Evolutionary conservation across 2,888 invertebrate species (phyloP).

Genomic region (Plemyria rubiginata): DNA sequence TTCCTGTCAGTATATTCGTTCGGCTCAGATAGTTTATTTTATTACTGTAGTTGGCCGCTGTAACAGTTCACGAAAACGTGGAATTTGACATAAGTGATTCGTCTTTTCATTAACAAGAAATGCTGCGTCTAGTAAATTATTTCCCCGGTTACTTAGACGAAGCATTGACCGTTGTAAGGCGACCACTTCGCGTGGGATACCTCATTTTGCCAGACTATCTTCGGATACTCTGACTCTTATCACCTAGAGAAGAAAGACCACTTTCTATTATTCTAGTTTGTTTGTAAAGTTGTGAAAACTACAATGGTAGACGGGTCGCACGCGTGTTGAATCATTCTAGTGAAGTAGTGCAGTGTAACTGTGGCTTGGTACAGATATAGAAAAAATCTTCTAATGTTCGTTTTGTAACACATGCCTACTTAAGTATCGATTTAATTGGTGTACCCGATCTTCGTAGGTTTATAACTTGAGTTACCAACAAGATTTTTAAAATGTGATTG

Average conservation of each 20-base stretch:
- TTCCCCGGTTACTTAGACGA: constrained; percentile 30
- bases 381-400: constrained; percentile 37
- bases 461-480: background rate
- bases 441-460: constrained; percentile 11
- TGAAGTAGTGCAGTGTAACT: constrained; percentile 77
- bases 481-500: too few species aligned
- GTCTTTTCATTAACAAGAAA: constrained; percentile 11
- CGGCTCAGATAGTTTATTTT: background rate
- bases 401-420: constrained; percentile 36
- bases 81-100: background rate
- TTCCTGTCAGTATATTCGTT: background rate
- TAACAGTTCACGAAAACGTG: background rate
- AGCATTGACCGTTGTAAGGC: constrained; percentile 60
- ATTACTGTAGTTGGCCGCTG: background rate
- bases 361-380: constrained; percentile 49
- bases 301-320: constrained; percentile 73
- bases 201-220: constrained; percentile 33
- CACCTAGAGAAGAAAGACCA: constrained; percentile 43
- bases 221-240: constrained; percentile 40
- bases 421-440: constrained; percentile 23
- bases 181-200: constrained; percentile 57
- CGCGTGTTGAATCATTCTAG: constrained; percentile 64
- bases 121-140: constrained; percentile 29
- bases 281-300: constrained; percentile 44
- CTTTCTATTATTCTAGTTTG: constrained; percentile 32